Percentiles rank a stretch among this genome's conserved stretches.
phyloP scores from a whole-genome alignment of 2,888 invertebrate genomes.

The Leucozona laternaria region DNA sequence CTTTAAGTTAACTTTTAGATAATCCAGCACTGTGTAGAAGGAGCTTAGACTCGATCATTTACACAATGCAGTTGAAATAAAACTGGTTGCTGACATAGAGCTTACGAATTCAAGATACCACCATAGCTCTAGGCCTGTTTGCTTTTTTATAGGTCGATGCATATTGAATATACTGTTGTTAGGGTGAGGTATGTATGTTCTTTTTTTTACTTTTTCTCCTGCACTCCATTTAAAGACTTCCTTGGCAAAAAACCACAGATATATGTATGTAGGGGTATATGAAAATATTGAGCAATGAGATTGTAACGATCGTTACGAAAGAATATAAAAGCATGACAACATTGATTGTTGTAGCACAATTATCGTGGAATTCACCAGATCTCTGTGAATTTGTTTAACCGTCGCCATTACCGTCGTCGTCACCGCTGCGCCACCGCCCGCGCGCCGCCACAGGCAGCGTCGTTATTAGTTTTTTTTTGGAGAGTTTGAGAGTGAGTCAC shows the following conservation, averaged over 20 bases:
- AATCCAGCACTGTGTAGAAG: constrained; percentile 12
- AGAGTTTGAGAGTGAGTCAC: constrained; percentile 40
- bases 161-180: constrained; percentile 51
- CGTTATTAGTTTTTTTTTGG: constrained; percentile 32
- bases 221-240: constrained; percentile 42
- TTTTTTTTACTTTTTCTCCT: background rate
- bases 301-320: constrained; percentile 39
- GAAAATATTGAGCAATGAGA: constrained; percentile 36
- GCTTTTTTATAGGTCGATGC: constrained; percentile 70
- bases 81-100: constrained; percentile 69
- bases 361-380: constrained; percentile 41
- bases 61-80: constrained; percentile 23
- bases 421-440: background rate
- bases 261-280: background rate
- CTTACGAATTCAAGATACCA: constrained; percentile 44
- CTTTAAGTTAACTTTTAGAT: background rate
- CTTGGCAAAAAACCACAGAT: constrained; percentile 26
- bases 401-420: background rate
- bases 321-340: constrained; percentile 38
- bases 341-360: constrained; percentile 36
- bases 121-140: constrained; percentile 21
- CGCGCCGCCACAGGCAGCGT: background rate
- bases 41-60: constrained; percentile 30
- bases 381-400: constrained; percentile 29
- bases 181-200: constrained; percentile 23